phyloP scores from a whole-genome alignment of 2,888 invertebrate species.

The Criorhina ranunculi region DNA sequence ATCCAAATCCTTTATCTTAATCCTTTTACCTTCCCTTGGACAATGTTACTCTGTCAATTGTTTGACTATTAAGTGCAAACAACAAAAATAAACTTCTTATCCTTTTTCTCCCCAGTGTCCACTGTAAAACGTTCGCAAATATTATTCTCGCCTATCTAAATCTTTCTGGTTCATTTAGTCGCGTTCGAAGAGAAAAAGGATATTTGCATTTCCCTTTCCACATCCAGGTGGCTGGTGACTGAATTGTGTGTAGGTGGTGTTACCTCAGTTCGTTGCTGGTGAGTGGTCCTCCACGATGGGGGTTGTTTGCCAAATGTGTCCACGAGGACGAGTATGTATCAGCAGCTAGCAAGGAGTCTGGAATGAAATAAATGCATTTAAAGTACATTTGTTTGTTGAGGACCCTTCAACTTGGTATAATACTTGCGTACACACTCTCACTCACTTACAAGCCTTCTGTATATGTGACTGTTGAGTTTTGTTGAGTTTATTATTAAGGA shows the following conservation, averaged over 20 bases:
- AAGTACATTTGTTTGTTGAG: constrained; percentile 76
- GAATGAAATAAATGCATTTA: constrained; percentile 77
- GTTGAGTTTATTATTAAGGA: constrained; percentile 74
- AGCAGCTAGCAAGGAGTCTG: constrained; percentile 61
- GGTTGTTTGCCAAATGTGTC: constrained; percentile 74
- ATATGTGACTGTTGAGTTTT: constrained; percentile 65
- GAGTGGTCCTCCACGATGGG: constrained; percentile 67
- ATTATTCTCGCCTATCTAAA: constrained; percentile 54
- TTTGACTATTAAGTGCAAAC: constrained; percentile 57
- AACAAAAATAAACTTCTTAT: constrained; percentile 48
- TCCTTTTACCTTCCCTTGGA: constrained; percentile 22
- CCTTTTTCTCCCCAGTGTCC: constrained; percentile 30
- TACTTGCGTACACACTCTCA: constrained; percentile 67
- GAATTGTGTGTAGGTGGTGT: constrained; percentile 63
- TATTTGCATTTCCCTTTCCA: constrained; percentile 72
- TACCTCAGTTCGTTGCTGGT: constrained; percentile 43
- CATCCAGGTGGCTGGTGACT: constrained; percentile 49
- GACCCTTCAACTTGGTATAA: constrained; percentile 69
- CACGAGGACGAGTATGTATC: constrained; percentile 70
- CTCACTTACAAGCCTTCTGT: constrained; percentile 58
- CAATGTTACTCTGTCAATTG: constrained; percentile 31
- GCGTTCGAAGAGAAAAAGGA: constrained; percentile 59
- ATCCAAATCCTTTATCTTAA: constrained; percentile 25
- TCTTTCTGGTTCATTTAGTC: constrained; percentile 73
- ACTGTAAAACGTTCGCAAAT: constrained; percentile 60